Conservation (phyloP, 1,140 invertebrate species). For the Anastrepha ludens region DNA sequence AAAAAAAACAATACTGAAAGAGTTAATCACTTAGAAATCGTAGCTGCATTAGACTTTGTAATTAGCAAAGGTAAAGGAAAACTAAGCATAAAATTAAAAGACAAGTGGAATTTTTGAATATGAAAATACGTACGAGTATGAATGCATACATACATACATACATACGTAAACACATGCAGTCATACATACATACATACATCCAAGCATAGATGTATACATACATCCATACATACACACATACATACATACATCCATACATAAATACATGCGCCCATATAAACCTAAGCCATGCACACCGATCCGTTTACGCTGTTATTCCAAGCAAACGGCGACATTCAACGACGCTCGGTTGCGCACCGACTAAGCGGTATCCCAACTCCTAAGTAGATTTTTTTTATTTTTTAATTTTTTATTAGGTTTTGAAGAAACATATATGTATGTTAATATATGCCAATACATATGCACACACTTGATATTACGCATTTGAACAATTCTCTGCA, state of each 20-base stretch:
- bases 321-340: too few relatives aligned
- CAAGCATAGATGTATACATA: background rate
- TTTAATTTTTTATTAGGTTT: background rate
- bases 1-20: background rate
- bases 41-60: constrained; percentile 30
- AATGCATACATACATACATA: constrained; percentile 18
- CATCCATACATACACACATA: too few relatives aligned
- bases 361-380: background rate
- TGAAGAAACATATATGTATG: background rate
- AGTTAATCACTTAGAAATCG: constrained; percentile 33
- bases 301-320: background rate
- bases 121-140: too few relatives aligned
- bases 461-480: background rate
- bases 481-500: background rate
- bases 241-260: too few relatives aligned
- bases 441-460: background rate
- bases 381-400: constrained; percentile 4
- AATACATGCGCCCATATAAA: too few relatives aligned
- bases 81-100: background rate
- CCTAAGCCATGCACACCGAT: background rate
- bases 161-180: background rate
- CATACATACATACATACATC: background rate
- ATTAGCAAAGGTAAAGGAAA: background rate
- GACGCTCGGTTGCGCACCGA: background rate
- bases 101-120: background rate